Conservation (phyloP, 2,797 vertebrate species). For the Channallabes apus region DNA sequence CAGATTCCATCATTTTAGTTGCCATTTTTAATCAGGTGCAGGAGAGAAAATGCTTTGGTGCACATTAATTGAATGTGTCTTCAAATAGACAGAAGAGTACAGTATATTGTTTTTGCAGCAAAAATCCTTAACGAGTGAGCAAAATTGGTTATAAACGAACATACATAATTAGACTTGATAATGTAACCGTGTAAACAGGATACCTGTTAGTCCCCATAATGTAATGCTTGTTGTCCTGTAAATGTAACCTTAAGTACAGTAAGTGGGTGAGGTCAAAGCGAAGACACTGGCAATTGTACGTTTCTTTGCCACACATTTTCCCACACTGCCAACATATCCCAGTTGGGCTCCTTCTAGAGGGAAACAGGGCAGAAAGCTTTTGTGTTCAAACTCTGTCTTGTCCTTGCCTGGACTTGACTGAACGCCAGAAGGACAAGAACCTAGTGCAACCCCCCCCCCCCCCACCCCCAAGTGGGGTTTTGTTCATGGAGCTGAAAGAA, state of each 20-base stretch:
- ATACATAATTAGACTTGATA: not conserved
- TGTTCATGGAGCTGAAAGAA: conserved; percentile 66
- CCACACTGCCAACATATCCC: conserved; percentile 81
- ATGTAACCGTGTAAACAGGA: conserved; percentile 5
- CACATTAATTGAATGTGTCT: conserved; percentile 3
- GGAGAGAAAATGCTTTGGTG: not conserved
- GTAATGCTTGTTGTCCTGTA: conserved; percentile 45
- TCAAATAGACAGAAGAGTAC: not conserved
- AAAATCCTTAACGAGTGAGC: not conserved
- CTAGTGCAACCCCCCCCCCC: conserved; percentile 75
- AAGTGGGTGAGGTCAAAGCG: conserved; percentile 48
- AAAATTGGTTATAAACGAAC: not conserved
- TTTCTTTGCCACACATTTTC: conserved; percentile 74
- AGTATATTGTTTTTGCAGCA: not conserved
- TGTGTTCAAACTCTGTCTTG: conserved; percentile 68
- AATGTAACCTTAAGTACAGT: conserved; percentile 55
- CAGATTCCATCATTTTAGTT: not conserved
- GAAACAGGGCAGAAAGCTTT: conserved; percentile 54
- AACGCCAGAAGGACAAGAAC: conserved; percentile 74
- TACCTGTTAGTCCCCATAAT: not conserved
- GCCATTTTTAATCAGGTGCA: conserved; percentile 5
- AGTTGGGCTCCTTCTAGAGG: conserved; percentile 69
- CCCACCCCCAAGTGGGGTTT: conserved; percentile 72
- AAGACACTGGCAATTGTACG: conserved; percentile 45
- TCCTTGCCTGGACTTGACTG: conserved; percentile 80